Evolutionary conservation across 2,797 vertebrate species (phyloP), one percentile per base, ranked within the genome.

Genomic region (Gadopsis bispinosus): DNA sequence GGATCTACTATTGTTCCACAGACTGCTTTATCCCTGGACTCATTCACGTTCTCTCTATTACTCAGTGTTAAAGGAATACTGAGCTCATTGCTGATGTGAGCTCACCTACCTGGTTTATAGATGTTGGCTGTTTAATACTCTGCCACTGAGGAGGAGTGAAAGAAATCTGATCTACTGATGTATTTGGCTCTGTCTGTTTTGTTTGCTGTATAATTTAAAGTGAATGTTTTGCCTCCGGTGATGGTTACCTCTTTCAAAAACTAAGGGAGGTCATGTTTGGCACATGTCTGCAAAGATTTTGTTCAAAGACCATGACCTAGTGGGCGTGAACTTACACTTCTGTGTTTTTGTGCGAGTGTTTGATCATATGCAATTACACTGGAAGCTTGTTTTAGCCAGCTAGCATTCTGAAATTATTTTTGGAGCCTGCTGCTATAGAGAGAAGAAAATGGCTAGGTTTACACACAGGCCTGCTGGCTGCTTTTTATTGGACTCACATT

Each of bases 31-130:
- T 74, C 64, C 13, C 43, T 62, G 39, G 55, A 63, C 73, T 74
- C 76, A 59, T 82, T 88, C 73, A 82, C 69, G 80, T 33, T 74
- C 62, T 62, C 58, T 72, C 16, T 84, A 43, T 83, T 81, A 79
- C 79, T 72, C 77, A 22, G 62, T 67, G 66, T 84, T 75, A 54
- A 74, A 77, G 58, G 39, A 78, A 64, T 65, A 66, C 81, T 86
- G 81, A 85, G 63, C 82, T 86, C 88, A 83, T 53, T 68, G 76
- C 48, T 87, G 70, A 87, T 80, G 79, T 81, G 82, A 79, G 73
- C 84, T 76, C 65, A 77, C 77, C 37, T 70, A 64, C 69, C 41
- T 73, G 76, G 50, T 80, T 87, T 86, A 79, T 85, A 55, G 60
- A 79, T 50, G n/a, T 50, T 63, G 66, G 43, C 69, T 80, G 62